Conservation (phyloP, 2,888 invertebrate species). For the Pogonocherus hispidulus region DNA sequence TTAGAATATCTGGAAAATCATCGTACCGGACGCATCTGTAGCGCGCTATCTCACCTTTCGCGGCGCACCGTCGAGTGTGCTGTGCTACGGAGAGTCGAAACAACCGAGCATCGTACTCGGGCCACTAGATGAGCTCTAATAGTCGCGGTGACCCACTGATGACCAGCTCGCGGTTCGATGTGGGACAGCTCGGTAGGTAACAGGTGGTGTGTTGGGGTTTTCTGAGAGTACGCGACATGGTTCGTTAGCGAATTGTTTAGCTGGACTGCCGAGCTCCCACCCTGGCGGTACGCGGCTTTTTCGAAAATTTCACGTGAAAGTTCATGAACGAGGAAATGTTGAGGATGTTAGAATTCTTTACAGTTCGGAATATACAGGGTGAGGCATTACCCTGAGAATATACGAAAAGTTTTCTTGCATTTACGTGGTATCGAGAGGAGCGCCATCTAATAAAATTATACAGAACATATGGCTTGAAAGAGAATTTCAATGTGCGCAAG, state of each 20-base stretch:
- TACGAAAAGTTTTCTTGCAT: too few species aligned
- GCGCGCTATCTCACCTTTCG: conserved; percentile 29
- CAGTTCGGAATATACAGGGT: too few species aligned
- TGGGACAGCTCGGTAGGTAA: conserved; percentile 51
- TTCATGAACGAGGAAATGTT: neutral
- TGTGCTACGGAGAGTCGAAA: conserved; percentile 32
- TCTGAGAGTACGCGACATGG: neutral
- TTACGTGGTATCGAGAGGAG: too few species aligned
- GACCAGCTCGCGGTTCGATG: conserved; percentile 53
- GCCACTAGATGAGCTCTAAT: conserved; percentile 65
- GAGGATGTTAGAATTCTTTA: too few species aligned
- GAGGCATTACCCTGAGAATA: too few species aligned
- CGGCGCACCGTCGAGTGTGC: conserved; percentile 45
- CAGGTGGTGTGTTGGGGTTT: conserved; percentile 42
- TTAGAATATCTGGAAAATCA: too few species aligned
- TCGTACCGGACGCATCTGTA: conserved; percentile 1
- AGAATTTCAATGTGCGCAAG: too few species aligned
- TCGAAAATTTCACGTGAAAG: conserved; percentile 8
- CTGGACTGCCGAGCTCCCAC: neutral
- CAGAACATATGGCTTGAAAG: too few species aligned
- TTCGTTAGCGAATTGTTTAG: neutral
- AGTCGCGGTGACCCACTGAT: conserved; percentile 66
- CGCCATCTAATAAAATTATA: too few species aligned
- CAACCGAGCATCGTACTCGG: conserved; percentile 42
- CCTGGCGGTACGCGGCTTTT: conserved; percentile 5